Percentiles rank a stretch among this genome's conserved stretches.
Evolutionary conservation across 2,113 vertebrate genomes (phyloP).

Genomic region (Oxyura jamaicensis): DNA sequence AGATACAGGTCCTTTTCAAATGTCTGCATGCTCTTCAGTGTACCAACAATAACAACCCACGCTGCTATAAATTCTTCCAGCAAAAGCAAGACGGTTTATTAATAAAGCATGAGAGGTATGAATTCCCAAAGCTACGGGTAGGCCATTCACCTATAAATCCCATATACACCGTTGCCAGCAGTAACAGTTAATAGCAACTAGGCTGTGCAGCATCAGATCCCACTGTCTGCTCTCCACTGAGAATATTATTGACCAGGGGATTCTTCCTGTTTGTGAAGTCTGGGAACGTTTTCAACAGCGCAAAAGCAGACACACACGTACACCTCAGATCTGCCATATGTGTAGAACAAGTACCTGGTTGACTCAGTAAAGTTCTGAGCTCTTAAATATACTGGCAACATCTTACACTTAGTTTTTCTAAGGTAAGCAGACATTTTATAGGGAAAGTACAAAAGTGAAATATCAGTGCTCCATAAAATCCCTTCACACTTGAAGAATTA

Average conservation of each 20-base stretch:
- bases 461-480: background rate
- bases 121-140: background rate
- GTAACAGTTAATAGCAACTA: constrained; percentile 19
- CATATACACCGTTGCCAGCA: background rate
- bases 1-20: background rate
- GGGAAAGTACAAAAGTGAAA: background rate
- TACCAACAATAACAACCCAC: background rate
- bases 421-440: background rate
- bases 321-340: constrained; percentile 17
- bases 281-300: constrained; percentile 31
- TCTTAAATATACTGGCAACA: background rate
- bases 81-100: background rate
- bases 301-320: constrained; percentile 15
- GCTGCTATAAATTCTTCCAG: background rate
- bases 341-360: background rate
- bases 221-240: background rate
- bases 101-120: background rate
- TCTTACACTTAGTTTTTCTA: background rate
- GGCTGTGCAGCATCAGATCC: constrained; percentile 5
- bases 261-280: background rate
- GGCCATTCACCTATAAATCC: constrained; percentile 23
- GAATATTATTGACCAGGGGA: background rate
- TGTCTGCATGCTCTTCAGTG: background rate
- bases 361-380: background rate
- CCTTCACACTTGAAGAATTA: background rate